Conservation (phyloP, 2,888 invertebrate genomes). For the Eupithecia centaureata region DNA sequence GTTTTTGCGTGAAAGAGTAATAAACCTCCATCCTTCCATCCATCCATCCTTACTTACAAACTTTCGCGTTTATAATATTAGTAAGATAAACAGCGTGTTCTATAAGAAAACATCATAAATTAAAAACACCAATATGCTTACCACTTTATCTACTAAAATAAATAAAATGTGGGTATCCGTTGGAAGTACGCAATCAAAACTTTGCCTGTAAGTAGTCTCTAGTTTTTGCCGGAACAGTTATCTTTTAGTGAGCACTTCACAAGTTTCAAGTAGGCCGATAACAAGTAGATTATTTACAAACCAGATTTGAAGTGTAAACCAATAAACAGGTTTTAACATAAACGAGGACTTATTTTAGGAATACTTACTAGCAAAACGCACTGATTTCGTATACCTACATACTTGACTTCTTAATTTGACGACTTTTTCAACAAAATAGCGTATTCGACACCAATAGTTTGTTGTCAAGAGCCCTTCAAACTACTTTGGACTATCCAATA, state of each 20-base stretch:
- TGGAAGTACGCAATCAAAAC: slow-evolving; percentile 43
- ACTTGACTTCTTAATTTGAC: background rate
- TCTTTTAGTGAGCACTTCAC: slow-evolving; percentile 48
- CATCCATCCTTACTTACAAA: too few relatives aligned
- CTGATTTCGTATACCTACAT: background rate
- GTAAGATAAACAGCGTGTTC: background rate
- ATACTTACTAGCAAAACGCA: background rate
- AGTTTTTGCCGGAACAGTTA: slow-evolving; percentile 34
- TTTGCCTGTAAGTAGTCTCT: slow-evolving; percentile 24
- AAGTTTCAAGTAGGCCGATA: slow-evolving; percentile 56
- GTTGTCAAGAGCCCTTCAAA: background rate
- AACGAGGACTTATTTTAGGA: background rate
- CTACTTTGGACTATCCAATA: too few relatives aligned
- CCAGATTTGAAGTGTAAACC: slow-evolving; percentile 49
- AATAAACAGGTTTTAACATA: background rate
- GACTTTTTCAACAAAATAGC: background rate
- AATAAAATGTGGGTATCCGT: slow-evolving; percentile 37
- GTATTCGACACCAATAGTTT: background rate
- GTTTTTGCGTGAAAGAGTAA: too few relatives aligned
- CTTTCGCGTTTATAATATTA: too few relatives aligned
- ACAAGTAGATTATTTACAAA: slow-evolving; percentile 53
- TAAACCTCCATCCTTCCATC: too few relatives aligned
- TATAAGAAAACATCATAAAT: slow-evolving; percentile 10
- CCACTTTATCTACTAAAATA: slow-evolving; percentile 26
- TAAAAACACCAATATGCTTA: slow-evolving; percentile 23